A percentile compares a stretch with the other conserved stretches of the same genome.
These are phyloP conservation scores for Psophia crepitans DNA, from an alignment of 2,113 vertebrate species.

Conservation along the genomic window DNA sequence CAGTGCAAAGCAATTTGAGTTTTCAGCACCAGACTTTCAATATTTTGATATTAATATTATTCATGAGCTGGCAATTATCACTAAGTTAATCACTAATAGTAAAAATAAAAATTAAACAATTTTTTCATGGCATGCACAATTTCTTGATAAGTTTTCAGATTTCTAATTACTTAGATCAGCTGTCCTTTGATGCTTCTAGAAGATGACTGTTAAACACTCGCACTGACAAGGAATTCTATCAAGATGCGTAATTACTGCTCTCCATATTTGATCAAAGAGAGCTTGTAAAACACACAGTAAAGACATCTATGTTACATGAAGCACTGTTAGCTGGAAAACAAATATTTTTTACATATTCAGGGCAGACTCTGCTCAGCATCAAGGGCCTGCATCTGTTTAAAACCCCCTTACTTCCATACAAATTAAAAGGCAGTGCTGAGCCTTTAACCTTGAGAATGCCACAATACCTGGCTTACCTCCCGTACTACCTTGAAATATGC, in stretches of 20 bases:
- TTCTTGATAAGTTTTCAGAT: background rate
- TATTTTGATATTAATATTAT: constrained; percentile 29
- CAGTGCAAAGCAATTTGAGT: background rate
- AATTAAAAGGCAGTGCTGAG: background rate
- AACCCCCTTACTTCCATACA: background rate
- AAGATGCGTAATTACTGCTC: background rate
- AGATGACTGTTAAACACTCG: background rate
- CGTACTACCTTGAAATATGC: background rate
- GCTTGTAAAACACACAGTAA: background rate
- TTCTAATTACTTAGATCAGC: background rate
- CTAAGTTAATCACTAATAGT: background rate
- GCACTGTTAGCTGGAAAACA: background rate
- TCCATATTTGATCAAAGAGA: background rate
- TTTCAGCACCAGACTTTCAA: constrained; percentile 31
- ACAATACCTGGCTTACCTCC: background rate
- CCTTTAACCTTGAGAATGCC: background rate
- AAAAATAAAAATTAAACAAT: background rate
- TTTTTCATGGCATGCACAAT: background rate
- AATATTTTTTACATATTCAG: background rate
- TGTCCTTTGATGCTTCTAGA: background rate
- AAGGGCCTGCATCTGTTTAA: background rate
- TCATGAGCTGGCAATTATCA: constrained; percentile 69
- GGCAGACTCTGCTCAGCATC: background rate
- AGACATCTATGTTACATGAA: background rate
- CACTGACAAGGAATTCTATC: background rate